These are phyloP conservation scores for Dolomedes plantarius DNA, from an alignment of 2,888 invertebrate genomes.

Conservation along the genomic window DNA sequence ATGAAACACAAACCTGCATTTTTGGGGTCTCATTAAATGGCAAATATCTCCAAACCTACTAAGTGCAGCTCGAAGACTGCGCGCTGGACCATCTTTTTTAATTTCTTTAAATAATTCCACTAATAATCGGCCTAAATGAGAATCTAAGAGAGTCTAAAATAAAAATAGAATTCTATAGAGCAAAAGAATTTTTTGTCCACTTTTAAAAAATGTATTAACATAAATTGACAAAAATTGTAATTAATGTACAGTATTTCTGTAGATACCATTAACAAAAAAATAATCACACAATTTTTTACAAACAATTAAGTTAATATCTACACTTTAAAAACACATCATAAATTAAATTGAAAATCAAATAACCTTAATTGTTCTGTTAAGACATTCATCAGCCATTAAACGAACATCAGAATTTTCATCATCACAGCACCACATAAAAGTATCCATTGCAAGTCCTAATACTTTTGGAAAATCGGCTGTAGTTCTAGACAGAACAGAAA, in stretches of 20 bases:
- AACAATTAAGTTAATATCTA: no score
- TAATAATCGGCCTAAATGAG: constrained; percentile 84
- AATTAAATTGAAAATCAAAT: no score
- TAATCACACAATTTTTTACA: no score
- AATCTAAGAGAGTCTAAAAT: constrained; percentile 81
- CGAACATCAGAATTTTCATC: constrained; percentile 87
- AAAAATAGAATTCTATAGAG: no score
- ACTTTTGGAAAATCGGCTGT: constrained; percentile 79
- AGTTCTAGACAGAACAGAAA: constrained; percentile 74
- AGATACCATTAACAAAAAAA: no score
- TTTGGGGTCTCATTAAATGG: constrained; percentile 84
- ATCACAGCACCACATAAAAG: constrained; percentile 84
- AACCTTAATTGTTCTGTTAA: constrained; percentile 87
- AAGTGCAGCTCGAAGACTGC: constrained; percentile 85
- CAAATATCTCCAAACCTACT: constrained; percentile 86
- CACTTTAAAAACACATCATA: no score
- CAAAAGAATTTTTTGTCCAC: no score
- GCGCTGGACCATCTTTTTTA: constrained; percentile 84
- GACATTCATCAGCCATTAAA: constrained; percentile 87
- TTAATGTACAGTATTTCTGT: no score
- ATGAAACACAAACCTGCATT: constrained; percentile 80
- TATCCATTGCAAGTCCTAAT: constrained; percentile 84
- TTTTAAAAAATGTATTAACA: no score
- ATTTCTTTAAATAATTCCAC: constrained; percentile 89
- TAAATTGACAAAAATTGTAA: no score